Evolutionary conservation across 2,797 vertebrate genomes (phyloP).

Genomic region (Crypturellus tataupa): DNA sequence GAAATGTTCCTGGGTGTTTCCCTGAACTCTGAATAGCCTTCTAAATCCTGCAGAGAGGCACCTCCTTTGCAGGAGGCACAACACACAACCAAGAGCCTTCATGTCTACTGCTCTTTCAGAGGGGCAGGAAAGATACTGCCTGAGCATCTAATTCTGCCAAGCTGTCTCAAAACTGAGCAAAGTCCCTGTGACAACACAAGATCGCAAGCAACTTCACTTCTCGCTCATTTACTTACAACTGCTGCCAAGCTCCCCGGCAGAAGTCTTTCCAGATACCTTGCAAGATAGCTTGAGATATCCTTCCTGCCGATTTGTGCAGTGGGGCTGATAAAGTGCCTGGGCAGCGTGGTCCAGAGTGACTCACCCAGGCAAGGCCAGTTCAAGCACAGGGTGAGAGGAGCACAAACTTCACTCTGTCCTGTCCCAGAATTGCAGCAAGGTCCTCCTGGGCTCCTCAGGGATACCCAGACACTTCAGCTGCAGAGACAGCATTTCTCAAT

Average conservation of each 20-base stretch:
- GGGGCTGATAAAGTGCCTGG: background rate
- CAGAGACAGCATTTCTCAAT: background rate
- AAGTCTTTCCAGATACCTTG: background rate
- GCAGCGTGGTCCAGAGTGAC: background rate
- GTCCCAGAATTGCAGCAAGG: fast-evolving
- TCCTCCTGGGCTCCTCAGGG: fast-evolving
- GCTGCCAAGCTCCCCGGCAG: background rate
- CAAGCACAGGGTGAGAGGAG: fast-evolving
- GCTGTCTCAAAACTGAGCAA: background rate
- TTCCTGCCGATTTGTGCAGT: background rate
- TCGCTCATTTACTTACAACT: background rate
- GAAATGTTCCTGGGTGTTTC: background rate
- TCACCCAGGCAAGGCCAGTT: background rate
- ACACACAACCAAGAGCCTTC: background rate
- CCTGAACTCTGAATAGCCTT: background rate
- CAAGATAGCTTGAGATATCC: background rate
- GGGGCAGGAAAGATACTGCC: background rate
- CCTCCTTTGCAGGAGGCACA: background rate
- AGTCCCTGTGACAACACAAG: fast-evolving
- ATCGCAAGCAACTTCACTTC: background rate
- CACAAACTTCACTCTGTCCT: background rate
- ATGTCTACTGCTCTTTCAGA: background rate
- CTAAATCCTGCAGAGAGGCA: background rate
- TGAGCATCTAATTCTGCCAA: background rate
- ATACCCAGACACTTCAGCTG: background rate